These are phyloP conservation scores for Spilosoma lubricipeda DNA, from an alignment of 2,888 invertebrate species.

Conservation along the genomic window DNA sequence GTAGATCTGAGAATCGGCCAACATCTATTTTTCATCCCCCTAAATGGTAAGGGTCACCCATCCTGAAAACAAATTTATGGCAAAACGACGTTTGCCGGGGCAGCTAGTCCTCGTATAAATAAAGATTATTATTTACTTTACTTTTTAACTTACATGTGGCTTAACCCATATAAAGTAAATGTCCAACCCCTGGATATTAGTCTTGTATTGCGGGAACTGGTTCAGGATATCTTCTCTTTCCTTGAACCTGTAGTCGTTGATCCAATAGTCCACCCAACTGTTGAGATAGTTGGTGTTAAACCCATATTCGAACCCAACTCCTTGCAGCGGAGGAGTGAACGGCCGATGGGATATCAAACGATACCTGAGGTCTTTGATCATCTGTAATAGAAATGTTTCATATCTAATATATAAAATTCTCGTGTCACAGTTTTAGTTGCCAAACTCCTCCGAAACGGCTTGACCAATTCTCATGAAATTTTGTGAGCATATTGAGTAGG, in stretches of 20 bases:
- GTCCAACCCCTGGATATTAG: slow-evolving; percentile 19
- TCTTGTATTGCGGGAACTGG: slow-evolving; percentile 88
- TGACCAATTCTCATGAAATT: no score
- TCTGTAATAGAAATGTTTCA: slow-evolving; percentile 32
- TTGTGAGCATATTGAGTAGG: no score
- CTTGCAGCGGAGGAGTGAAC: slow-evolving; percentile 65
- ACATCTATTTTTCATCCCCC: no score
- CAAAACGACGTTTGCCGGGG: no score
- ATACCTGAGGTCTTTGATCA: slow-evolving; percentile 44
- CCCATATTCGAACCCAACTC: slow-evolving; percentile 91
- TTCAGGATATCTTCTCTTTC: slow-evolving; percentile 89
- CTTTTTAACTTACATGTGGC: slow-evolving; percentile 9
- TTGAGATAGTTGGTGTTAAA: slow-evolving; percentile 89
- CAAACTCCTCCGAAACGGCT: no score
- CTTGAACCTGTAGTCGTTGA: slow-evolving; percentile 87
- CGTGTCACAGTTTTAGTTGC: no score
- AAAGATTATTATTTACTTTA: no score
- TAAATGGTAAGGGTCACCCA: no score
- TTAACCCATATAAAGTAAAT: slow-evolving; percentile 22
- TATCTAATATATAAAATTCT: no score
- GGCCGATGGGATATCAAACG: slow-evolving; percentile 43
- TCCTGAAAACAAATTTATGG: no score
- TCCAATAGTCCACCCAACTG: slow-evolving; percentile 91
- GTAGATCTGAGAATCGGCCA: no score
- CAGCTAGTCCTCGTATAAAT: no score